These are phyloP conservation scores for Cercopithecus mitis DNA, from an alignment of 2,797 vertebrate genomes.

Conservation along the genomic window DNA sequence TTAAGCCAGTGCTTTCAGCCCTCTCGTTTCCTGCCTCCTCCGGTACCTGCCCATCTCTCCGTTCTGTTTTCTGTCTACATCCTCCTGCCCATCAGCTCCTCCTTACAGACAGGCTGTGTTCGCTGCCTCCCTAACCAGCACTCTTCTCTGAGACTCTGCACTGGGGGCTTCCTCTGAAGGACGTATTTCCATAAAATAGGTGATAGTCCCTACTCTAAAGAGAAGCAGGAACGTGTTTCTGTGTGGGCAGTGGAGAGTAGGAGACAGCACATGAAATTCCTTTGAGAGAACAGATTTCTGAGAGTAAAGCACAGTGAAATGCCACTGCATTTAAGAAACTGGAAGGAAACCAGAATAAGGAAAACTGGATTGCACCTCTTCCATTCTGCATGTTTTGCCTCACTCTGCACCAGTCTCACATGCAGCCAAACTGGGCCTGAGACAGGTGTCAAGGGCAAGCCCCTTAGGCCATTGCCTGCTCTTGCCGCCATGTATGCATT, in stretches of 20 bases:
- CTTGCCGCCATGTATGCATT: accelerated
- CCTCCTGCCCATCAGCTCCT: not conserved
- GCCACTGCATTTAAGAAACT: not conserved
- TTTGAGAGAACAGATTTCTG: not conserved
- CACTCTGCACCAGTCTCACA: accelerated
- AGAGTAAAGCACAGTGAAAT: not conserved
- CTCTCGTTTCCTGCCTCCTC: not conserved
- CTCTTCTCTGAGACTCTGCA: not conserved
- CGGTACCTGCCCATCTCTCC: accelerated
- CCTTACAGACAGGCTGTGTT: too few relatives aligned
- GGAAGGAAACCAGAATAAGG: not conserved
- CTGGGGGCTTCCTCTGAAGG: not conserved
- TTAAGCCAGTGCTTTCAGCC: not conserved
- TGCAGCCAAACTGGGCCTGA: not conserved
- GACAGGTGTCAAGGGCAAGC: accelerated
- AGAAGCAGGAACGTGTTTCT: not conserved
- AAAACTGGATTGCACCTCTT: accelerated
- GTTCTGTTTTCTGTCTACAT: not conserved
- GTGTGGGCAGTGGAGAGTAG: too few relatives aligned
- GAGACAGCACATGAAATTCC: not conserved
- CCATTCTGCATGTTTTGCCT: not conserved
- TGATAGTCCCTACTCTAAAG: not conserved
- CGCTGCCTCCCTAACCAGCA: too few relatives aligned
- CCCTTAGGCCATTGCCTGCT: not conserved
- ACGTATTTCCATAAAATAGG: not conserved